A percentile compares a stretch with the other conserved stretches of the same genome.
Conservation (phyloP, 2,113 vertebrate species). For the Apistogramma diplotaenia region DNA sequence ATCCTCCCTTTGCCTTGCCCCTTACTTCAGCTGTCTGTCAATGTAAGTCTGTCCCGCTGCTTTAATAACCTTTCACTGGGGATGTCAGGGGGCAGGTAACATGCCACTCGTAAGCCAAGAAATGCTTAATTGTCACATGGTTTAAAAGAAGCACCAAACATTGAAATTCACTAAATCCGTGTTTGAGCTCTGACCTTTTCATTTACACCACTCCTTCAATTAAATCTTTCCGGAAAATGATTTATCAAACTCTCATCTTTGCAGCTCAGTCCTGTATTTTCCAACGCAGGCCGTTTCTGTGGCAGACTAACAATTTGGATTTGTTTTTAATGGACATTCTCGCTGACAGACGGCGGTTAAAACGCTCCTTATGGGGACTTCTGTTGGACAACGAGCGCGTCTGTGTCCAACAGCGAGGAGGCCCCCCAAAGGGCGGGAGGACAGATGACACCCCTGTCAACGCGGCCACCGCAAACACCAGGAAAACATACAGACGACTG, state of each 20-base stretch:
- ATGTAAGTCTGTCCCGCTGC: slow-evolving; percentile 30
- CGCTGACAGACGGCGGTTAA: slow-evolving; percentile 28
- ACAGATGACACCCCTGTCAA: slow-evolving; percentile 59
- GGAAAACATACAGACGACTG: slow-evolving; percentile 31
- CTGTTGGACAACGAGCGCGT: slow-evolving; percentile 28
- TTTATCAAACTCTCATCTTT: not conserved
- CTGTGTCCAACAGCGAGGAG: slow-evolving; percentile 31
- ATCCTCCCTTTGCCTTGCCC: slow-evolving; percentile 61
- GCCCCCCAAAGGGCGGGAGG: not conserved
- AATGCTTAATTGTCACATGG: not conserved
- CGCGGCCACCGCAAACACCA: slow-evolving; percentile 36
- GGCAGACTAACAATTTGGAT: not conserved
- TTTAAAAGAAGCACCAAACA: not conserved
- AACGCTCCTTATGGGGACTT: slow-evolving; percentile 12
- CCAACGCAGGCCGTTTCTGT: not conserved
- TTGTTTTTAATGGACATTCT: slow-evolving; percentile 9
- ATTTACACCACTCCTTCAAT: too few species aligned
- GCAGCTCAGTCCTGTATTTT: not conserved
- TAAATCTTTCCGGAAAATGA: not conserved
- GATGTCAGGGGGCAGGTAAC: slow-evolving; percentile 31
- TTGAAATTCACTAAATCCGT: too few species aligned
- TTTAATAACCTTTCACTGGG: slow-evolving; percentile 35
- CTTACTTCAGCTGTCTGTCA: slow-evolving; percentile 68
- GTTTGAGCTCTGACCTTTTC: too few species aligned
- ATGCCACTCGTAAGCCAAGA: not conserved